phyloP scores from a whole-genome alignment of 2,888 invertebrate species.

The Alviniconcha strummeri region DNA sequence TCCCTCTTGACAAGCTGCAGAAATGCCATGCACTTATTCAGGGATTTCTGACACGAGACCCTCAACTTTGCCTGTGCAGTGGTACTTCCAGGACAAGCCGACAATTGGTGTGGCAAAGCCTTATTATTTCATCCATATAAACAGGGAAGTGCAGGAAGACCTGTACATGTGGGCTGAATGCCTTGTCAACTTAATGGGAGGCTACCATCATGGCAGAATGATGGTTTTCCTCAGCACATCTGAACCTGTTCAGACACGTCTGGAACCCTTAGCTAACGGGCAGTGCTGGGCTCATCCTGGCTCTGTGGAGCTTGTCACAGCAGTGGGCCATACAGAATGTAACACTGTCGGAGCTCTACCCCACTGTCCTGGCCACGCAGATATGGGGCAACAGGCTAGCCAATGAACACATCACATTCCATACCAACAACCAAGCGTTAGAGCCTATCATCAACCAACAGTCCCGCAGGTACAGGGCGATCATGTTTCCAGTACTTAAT shows the following conservation, averaged over 20 bases:
- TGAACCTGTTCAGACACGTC: constrained; percentile 13
- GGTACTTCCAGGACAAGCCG: not conserved
- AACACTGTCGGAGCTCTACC: constrained; percentile 5
- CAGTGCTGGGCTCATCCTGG: constrained; percentile 19
- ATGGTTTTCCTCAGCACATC: not conserved
- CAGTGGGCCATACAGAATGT: not conserved
- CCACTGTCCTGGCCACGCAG: not conserved
- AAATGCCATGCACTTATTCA: not conserved
- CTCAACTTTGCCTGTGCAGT: not conserved
- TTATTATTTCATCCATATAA: not conserved
- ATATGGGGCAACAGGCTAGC: not conserved
- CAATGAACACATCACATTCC: not conserved
- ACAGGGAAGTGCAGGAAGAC: not conserved
- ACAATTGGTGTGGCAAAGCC: too few relatives aligned
- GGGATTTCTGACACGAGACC: not conserved
- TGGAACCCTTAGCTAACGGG: not conserved
- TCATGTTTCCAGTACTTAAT: not conserved
- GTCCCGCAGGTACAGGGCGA: not conserved
- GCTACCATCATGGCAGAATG: not conserved
- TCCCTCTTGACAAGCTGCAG: not conserved
- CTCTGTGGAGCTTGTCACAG: constrained; percentile 12
- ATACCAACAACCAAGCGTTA: constrained; percentile 6
- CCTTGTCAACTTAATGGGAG: too few relatives aligned
- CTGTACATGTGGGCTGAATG: not conserved
- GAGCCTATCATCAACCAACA: constrained; percentile 16